Evolutionary conservation across 2,113 vertebrate genomes (phyloP), one percentile per base, ranked within the genome.

Genomic region (Peromyscus polionotus): DNA sequence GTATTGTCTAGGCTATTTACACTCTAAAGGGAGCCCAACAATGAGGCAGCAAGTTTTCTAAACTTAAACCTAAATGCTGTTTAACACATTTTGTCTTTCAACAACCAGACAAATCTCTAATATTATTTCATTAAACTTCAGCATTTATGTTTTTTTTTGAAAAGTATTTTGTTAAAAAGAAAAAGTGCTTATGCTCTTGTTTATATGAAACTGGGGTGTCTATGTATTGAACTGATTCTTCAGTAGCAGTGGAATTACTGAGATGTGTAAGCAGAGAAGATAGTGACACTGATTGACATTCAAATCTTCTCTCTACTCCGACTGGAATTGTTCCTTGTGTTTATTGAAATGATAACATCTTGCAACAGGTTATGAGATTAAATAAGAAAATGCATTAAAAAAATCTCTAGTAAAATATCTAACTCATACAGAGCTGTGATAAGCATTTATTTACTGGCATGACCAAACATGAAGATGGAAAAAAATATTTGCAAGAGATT

Each of bases 71-170:
- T 92, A 92, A 96, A 76, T 24, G 45, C 45, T 48, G 6, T 70
- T 90, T 81, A 90, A 4, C 13, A 88, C 5, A n/a, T 84, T 86
- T 88, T 87, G 31, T 85, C 81, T 80, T 85, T 61, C n/a, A 86
- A 88, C 90, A 73, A 7, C n/a, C 8, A 97, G 81, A 61, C 80
- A 75, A 93, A 67, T 77, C 19, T 95, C 88, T 80, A 95, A 95
- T 85, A 81, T 9, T 76, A 89, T 92, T 88, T 94, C 75, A 89
- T 87, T 83, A 81, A 95, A 57, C 4, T 88, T 89, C 63, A 48
- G 0, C 8, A 22, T 20, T 33, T 54, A 72, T 90, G 22, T 1
- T 48, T 9, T 90, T 80, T 77, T 59, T 39, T 9, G 13, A 87
- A 68, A 87, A 13, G 11, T 89, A 88, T 73, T 80, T 28, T 28